Percentiles rank a stretch among this genome's conserved stretches.
Evolutionary conservation across 2,113 vertebrate species (phyloP).

Genomic region (Dasypus novemcinctus): DNA sequence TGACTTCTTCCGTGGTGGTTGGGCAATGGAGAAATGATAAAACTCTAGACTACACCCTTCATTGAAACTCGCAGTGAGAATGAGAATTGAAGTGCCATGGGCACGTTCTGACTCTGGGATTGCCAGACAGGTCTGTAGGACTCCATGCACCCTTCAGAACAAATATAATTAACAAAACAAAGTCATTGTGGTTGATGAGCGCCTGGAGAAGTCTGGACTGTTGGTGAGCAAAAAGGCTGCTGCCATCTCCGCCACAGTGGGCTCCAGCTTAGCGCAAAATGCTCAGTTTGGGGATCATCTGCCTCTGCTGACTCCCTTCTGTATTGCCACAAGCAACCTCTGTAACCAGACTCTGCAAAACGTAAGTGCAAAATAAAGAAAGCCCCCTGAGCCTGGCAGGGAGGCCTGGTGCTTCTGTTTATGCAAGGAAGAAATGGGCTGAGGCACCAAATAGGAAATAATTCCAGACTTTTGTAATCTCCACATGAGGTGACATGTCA

Average conservation of each 20-base stretch:
- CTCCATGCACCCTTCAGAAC: slow-evolving; percentile 47
- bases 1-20: neutral
- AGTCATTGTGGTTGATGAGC: neutral
- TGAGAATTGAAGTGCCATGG: neutral
- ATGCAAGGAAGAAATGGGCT: neutral
- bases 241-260: no score
- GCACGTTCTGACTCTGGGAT: slow-evolving; percentile 43
- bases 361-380: neutral
- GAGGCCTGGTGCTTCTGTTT: neutral
- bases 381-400: neutral
- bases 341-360: neutral
- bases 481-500: slow-evolving; percentile 51
- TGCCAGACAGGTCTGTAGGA: slow-evolving; percentile 26
- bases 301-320: neutral
- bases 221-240: neutral
- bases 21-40: slow-evolving; percentile 39
- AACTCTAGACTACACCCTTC: slow-evolving; percentile 20
- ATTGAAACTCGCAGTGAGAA: slow-evolving; percentile 56
- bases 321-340: neutral
- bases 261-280: no score
- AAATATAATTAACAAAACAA: slow-evolving; percentile 47
- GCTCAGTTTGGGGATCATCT: neutral
- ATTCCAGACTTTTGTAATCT: slow-evolving; percentile 22
- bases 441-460: slow-evolving; percentile 3
- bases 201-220: neutral